A percentile compares a stretch with the other conserved stretches of the same genome.
Conservation (phyloP, 2,888 invertebrate genomes). For the Tetragonisca angustula region DNA sequence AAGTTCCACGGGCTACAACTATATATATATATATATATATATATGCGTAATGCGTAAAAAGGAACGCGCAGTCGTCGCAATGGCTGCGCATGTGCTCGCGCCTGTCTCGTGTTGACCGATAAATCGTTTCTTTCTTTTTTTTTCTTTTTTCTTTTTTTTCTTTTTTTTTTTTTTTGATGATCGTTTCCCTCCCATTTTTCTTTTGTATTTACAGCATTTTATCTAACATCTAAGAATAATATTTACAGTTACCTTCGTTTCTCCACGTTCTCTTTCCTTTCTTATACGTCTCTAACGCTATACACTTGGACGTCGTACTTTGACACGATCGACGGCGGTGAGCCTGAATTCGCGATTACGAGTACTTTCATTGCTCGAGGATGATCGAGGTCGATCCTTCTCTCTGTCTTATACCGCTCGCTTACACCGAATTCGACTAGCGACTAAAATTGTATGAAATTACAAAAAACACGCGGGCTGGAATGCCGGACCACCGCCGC, state of each 20-base stretch:
- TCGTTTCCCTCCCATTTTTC: constrained; percentile 29
- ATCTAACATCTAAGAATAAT: constrained; percentile 73
- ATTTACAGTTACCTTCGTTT: constrained; percentile 69
- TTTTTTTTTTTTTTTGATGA: constrained; percentile 9
- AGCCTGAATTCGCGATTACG: constrained; percentile 38
- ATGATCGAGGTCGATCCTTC: constrained; percentile 7
- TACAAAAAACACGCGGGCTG: constrained; percentile 30
- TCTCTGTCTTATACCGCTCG: neutral
- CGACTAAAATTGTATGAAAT: constrained; percentile 27
- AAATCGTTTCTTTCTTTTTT: constrained; percentile 12
- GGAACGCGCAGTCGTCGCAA: constrained; percentile 47
- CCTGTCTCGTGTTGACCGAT: constrained; percentile 48
- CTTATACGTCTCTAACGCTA: constrained; percentile 61
- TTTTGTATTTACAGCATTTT: constrained; percentile 74
- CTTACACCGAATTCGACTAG: constrained; percentile 21
- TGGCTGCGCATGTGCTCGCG: constrained; percentile 23
- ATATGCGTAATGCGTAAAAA: constrained; percentile 8
- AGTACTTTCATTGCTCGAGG: constrained; percentile 53
- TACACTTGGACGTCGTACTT: constrained; percentile 62
- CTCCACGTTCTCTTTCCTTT: neutral
- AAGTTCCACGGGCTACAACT: constrained; percentile 40
- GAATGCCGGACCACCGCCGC: constrained; percentile 54
- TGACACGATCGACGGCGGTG: constrained; percentile 45
- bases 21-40: neutral
- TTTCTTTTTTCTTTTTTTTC: too few species aligned